phyloP scores from a whole-genome alignment of 2,113 vertebrate species.

The Albula goreensis region DNA sequence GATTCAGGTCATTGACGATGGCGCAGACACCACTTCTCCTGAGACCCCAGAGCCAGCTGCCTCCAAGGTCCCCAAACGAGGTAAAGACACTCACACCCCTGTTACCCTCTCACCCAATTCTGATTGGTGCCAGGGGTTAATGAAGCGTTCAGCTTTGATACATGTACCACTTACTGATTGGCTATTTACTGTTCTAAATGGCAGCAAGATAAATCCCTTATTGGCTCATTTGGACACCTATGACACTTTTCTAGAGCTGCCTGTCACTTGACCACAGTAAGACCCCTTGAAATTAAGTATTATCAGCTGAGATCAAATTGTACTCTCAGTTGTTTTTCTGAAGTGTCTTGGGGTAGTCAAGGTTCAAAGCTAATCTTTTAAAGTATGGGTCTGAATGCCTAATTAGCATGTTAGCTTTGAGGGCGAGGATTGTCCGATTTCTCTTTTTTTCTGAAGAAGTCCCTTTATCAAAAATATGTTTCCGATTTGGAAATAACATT shows the following conservation, averaged over 20 bases:
- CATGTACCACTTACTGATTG: background rate
- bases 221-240: background rate
- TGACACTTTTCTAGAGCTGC: background rate
- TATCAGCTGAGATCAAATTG: background rate
- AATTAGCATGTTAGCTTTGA: background rate
- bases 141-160: background rate
- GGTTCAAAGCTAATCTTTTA: too few species aligned
- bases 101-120: too few species aligned
- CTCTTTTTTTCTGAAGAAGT: background rate
- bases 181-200: background rate
- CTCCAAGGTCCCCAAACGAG: slow-evolving; percentile 85
- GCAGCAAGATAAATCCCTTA: background rate
- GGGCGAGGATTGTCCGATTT: background rate
- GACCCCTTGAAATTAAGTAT: background rate
- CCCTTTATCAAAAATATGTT: background rate
- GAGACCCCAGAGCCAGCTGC: slow-evolving; percentile 47
- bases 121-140: background rate
- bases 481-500: background rate
- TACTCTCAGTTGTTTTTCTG: background rate
- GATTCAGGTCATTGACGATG: slow-evolving; percentile 27
- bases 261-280: background rate
- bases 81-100: slow-evolving; percentile 55
- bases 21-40: slow-evolving; percentile 24
- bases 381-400: background rate
- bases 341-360: too few species aligned